Evolutionary conservation across 2,888 invertebrate genomes (phyloP).

Genomic region (Caenorhabditis panamensis): DNA sequence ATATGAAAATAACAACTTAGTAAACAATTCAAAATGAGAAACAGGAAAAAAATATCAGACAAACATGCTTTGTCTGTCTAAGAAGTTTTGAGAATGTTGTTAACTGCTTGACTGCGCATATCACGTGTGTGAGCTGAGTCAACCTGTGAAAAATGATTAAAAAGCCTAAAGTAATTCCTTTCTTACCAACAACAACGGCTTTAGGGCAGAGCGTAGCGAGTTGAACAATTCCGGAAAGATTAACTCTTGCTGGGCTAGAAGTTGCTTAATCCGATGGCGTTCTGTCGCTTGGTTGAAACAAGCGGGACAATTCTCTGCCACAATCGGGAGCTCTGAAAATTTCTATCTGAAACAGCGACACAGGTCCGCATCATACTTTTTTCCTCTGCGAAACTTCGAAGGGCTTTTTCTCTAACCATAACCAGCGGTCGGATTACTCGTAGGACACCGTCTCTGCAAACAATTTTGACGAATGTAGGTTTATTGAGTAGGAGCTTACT

Average conservation of each 20-base stretch:
- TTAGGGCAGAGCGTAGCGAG: constrained; percentile 68
- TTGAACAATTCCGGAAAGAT: constrained; percentile 73
- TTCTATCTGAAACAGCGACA: too few relatives aligned
- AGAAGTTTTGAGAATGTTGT: constrained; percentile 64
- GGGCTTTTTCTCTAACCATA: constrained; percentile 88
- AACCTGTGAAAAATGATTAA: constrained; percentile 46
- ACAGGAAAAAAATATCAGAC: neutral
- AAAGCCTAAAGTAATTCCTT: too few relatives aligned
- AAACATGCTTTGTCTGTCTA: neutral
- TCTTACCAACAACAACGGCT: constrained; percentile 62
- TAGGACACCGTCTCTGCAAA: constrained; percentile 87
- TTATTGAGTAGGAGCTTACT: constrained; percentile 82
- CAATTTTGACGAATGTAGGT: neutral
- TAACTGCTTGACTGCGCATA: constrained; percentile 69
- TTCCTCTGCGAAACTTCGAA: constrained; percentile 87
- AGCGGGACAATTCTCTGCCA: constrained; percentile 85
- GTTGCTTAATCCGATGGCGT: constrained; percentile 70
- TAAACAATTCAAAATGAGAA: neutral
- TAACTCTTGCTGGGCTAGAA: constrained; percentile 71
- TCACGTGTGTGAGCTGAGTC: constrained; percentile 70
- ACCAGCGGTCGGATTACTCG: constrained; percentile 91
- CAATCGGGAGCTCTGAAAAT: constrained; percentile 85
- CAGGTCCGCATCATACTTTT: constrained; percentile 83
- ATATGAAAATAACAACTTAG: too few relatives aligned
- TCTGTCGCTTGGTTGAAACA: constrained; percentile 81